Evolutionary conservation across 2,888 invertebrate genomes (phyloP).

Genomic region (Rhagophthalmus giganteus): DNA sequence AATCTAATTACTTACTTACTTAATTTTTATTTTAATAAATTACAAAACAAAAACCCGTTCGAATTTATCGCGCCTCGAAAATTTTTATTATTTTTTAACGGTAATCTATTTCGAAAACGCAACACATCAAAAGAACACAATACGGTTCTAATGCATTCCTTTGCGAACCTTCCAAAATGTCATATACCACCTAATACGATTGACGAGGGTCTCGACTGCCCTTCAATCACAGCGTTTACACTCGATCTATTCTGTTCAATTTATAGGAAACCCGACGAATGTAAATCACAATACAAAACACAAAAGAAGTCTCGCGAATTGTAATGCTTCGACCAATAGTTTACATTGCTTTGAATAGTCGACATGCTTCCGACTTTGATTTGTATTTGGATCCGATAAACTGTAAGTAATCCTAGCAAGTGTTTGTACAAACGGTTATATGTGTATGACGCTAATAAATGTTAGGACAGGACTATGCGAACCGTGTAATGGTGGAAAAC

Average conservation of each 20-base stretch:
- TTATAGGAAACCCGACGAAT: slow-evolving; percentile 22
- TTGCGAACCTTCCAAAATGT: slow-evolving; percentile 18
- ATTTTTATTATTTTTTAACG: not conserved
- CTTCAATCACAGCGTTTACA: slow-evolving; percentile 25
- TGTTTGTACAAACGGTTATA: too few relatives aligned
- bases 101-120: not conserved
- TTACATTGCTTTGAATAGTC: not conserved
- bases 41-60: not conserved
- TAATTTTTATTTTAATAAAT: not conserved
- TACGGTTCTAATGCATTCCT: slow-evolving; percentile 15
- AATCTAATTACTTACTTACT: too few relatives aligned
- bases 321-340: slow-evolving; percentile 11
- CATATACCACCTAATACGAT: slow-evolving; percentile 20
- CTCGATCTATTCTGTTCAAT: slow-evolving; percentile 22
- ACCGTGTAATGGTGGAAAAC: too few relatives aligned
- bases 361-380: too few relatives aligned
- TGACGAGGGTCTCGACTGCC: slow-evolving; percentile 23
- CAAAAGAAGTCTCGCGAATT: too few relatives aligned
- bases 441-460: too few relatives aligned
- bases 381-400: too few relatives aligned
- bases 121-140: slow-evolving; percentile 7
- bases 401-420: too few relatives aligned
- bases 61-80: not conserved
- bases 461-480: too few relatives aligned
- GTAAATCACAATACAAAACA: slow-evolving; percentile 21